phyloP scores from a whole-genome alignment of 2,888 invertebrate genomes.

The Myopa testacea region DNA sequence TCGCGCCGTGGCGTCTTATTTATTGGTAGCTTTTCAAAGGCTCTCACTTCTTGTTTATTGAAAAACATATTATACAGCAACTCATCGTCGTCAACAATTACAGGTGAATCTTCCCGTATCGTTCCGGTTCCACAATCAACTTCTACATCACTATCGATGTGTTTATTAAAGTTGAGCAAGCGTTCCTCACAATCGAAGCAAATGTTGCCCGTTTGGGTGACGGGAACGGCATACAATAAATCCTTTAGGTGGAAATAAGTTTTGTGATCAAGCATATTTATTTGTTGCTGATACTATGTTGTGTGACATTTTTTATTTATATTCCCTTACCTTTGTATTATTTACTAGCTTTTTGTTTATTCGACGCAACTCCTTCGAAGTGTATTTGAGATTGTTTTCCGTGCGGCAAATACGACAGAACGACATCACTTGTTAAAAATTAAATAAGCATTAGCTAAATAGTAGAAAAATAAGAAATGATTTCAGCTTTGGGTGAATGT shows the following conservation, averaged over 20 bases:
- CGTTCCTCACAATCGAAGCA: constrained; percentile 51
- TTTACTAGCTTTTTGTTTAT: constrained; percentile 45
- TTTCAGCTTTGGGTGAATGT: constrained; percentile 5
- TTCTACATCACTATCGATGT: constrained; percentile 41
- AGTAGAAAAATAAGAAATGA: not conserved
- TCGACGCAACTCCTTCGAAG: constrained; percentile 47
- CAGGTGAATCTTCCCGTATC: constrained; percentile 44
- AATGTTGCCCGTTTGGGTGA: constrained; percentile 46
- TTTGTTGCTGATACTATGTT: not conserved
- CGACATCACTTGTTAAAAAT: constrained; percentile 41
- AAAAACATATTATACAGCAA: constrained; percentile 45
- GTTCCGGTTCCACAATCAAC: constrained; percentile 30
- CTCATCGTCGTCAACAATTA: constrained; percentile 53
- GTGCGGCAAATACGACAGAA: constrained; percentile 52
- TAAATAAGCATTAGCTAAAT: not conserved
- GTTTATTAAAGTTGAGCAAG: constrained; percentile 49
- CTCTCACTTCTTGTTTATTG: constrained; percentile 18
- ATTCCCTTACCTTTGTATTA: constrained; percentile 35
- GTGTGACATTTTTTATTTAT: not conserved
- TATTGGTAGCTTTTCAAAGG: constrained; percentile 28
- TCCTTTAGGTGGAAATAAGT: constrained; percentile 27
- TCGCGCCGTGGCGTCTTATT: not conserved
- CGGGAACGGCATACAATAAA: constrained; percentile 39
- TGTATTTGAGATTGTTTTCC: constrained; percentile 51
- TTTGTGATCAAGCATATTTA: not conserved